A percentile compares a stretch with the other conserved stretches of the same genome.
Conservation (phyloP, 2,888 invertebrate genomes). For the Andricus quercusramuli region DNA sequence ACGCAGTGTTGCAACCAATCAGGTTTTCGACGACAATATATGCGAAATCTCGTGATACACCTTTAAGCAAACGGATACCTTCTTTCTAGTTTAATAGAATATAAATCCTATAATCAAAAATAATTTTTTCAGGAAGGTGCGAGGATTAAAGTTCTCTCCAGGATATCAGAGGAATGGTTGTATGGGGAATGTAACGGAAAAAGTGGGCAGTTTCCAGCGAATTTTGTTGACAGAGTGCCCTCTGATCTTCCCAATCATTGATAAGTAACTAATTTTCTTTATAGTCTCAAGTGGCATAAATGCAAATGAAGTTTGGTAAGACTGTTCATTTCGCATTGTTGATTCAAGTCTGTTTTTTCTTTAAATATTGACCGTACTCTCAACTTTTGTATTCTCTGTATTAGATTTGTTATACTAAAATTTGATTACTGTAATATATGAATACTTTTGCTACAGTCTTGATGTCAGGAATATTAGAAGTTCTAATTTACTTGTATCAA, state of each 20-base stretch:
- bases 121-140: constrained; percentile 80
- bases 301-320: not conserved
- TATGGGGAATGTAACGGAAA: constrained; percentile 85
- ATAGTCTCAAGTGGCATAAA: not conserved
- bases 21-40: too few species aligned
- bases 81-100: too few species aligned
- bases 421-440: not conserved
- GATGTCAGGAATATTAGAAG: not conserved
- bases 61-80: too few species aligned
- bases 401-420: not conserved
- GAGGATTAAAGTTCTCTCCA: constrained; percentile 83
- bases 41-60: too few species aligned
- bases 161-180: constrained; percentile 89
- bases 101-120: not conserved
- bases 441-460: constrained; percentile 9
- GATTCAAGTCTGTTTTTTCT: not conserved
- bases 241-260: constrained; percentile 70
- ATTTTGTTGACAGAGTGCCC: constrained; percentile 85
- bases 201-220: constrained; percentile 89
- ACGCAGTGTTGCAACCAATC: too few species aligned
- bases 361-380: not conserved
- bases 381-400: not conserved
- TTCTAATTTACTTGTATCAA: constrained; percentile 1
- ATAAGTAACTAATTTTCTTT: constrained; percentile 38
- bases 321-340: not conserved